Conservation (phyloP, 2,888 invertebrate genomes). For the Callimorpha dominula region DNA sequence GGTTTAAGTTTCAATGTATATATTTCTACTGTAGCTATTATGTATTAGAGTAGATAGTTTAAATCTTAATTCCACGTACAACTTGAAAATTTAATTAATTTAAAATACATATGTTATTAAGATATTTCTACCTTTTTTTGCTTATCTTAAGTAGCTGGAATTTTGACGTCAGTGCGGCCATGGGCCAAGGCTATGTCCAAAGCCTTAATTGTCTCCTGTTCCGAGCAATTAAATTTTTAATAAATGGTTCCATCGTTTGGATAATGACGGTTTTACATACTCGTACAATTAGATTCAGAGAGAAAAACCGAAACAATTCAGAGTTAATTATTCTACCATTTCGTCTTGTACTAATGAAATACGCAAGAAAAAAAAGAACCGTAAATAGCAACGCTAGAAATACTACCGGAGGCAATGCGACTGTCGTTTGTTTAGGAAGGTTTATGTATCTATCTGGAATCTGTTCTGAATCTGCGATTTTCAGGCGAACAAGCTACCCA, state of each 20-base stretch:
- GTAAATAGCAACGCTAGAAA: too few relatives aligned
- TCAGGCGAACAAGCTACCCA: not conserved
- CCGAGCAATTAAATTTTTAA: not conserved
- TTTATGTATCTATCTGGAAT: not conserved
- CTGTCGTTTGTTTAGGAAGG: too few relatives aligned
- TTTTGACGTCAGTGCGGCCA: not conserved
- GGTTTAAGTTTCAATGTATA: not conserved
- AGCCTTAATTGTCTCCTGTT: too few relatives aligned
- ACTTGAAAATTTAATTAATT: not conserved
- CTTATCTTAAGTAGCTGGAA: not conserved
- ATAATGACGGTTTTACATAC: not conserved
- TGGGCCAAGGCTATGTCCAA: not conserved
- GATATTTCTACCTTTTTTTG: not conserved
- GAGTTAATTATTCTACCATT: not conserved
- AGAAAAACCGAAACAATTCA: not conserved
- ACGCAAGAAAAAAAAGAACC: too few relatives aligned
- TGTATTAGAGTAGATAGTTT: not conserved
- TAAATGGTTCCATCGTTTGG: not conserved
- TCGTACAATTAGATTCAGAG: not conserved
- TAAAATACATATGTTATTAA: too few relatives aligned
- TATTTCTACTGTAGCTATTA: not conserved
- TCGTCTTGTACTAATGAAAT: too few relatives aligned
- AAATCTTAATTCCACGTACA: not conserved
- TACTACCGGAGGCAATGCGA: too few relatives aligned
- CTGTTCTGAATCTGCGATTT: not conserved